A percentile compares a stretch with the other conserved stretches of the same genome.
Evolutionary conservation across 2,797 vertebrate species (phyloP).

Genomic region (Muscicapa striata): DNA sequence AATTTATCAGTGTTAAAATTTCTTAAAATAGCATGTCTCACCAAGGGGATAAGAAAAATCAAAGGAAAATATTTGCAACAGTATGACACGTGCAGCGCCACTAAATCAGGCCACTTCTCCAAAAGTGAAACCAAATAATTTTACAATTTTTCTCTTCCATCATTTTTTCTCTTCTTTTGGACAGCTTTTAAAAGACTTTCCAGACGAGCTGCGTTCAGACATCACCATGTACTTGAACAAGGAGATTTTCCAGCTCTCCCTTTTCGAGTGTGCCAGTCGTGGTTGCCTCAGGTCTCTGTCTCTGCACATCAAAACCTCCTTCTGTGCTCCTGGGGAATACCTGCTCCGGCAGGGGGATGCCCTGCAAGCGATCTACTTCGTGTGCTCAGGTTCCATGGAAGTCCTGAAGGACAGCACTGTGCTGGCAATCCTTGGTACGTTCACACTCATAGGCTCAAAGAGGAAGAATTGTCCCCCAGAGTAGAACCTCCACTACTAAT

Average conservation of each 20-base stretch:
- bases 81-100: rapidly evolving
- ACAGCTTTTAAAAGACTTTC: slow-evolving; percentile 97
- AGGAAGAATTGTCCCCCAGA: not conserved
- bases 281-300: slow-evolving; percentile 97
- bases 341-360: slow-evolving; percentile 95
- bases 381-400: slow-evolving; percentile 98
- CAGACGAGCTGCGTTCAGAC: slow-evolving; percentile 95
- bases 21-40: not conserved
- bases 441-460: not conserved
- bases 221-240: slow-evolving; percentile 99
- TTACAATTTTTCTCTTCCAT: not conserved
- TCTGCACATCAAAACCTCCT: slow-evolving; percentile 97
- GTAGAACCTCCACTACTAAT: not conserved
- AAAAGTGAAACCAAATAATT: not conserved
- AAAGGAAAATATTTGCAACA: not conserved
- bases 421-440: slow-evolving; percentile 93
- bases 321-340: slow-evolving; percentile 96
- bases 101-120: not conserved
- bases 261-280: slow-evolving; percentile 93
- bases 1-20: not conserved
- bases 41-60: not conserved
- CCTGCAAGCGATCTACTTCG: slow-evolving; percentile 95
- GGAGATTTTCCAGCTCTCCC: slow-evolving; percentile 94
- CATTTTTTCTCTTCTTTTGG: not conserved
- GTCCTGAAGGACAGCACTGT: slow-evolving; percentile 96